These are phyloP conservation scores for Diacarnus erythraeanus DNA, from an alignment of 37 sponge, comb jelly and placozoan species.

Conservation along the genomic window DNA sequence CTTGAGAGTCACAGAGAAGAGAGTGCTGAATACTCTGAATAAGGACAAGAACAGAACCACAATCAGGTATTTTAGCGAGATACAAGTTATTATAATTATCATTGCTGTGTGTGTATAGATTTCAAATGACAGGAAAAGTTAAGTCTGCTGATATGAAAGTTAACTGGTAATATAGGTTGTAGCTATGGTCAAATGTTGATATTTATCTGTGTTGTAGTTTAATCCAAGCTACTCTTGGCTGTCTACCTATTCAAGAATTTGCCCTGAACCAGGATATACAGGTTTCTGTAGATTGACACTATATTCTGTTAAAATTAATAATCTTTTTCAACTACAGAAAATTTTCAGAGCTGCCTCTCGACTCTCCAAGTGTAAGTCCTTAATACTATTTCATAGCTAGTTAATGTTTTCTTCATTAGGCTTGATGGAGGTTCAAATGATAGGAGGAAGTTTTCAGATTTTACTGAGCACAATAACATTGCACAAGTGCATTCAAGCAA, in stretches of 20 bases:
- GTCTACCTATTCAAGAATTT: conserved; percentile 89
- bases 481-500: conserved; percentile 78
- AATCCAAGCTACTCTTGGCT: conserved; percentile 93
- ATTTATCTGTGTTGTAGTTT: conserved; percentile 44
- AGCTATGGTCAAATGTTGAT: neutral
- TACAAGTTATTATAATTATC: neutral
- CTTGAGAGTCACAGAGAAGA: conserved; percentile 92
- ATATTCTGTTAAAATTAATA: neutral
- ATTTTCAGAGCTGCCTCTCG: conserved; percentile 80
- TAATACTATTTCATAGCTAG: neutral
- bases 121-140: conserved; percentile 88
- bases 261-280: conserved; percentile 90
- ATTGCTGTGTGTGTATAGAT: conserved; percentile 34
- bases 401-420: conserved; percentile 29
- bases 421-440: conserved; percentile 68
- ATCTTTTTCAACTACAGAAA: conserved; percentile 40
- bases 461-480: conserved; percentile 56
- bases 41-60: conserved; percentile 88
- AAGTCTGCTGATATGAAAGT: conserved; percentile 97
- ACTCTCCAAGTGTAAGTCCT: conserved; percentile 71
- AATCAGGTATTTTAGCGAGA: conserved; percentile 45
- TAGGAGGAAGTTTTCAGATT: conserved; percentile 27
- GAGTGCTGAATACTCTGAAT: conserved; percentile 85
- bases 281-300: conserved; percentile 3
- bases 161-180: conserved; percentile 71